A percentile compares a stretch with the other conserved stretches of the same genome.
Conservation (phyloP, 92 coral and sea anemone genomes). For the Zoanthus solanderi region DNA sequence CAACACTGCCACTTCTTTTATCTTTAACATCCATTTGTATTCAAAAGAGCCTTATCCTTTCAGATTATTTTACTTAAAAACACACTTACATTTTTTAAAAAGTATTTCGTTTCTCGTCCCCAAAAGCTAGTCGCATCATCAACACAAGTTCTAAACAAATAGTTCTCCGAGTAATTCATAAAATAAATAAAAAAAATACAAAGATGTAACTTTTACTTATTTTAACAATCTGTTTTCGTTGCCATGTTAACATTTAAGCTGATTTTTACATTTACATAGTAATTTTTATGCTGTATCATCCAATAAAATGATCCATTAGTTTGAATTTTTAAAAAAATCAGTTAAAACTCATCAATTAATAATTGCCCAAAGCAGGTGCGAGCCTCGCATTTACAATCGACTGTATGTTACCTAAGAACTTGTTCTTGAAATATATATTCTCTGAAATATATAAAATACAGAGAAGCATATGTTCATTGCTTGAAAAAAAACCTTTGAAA, state of each 20-base stretch:
- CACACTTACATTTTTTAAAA: background rate
- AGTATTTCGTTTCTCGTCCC: background rate
- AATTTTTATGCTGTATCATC: conserved; percentile 8
- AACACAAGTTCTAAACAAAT: background rate
- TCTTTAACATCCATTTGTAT: conserved; percentile 11
- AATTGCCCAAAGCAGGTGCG: conserved; percentile 14
- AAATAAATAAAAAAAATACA: background rate
- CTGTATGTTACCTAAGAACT: background rate
- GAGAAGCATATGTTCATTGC: too few species aligned
- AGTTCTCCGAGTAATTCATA: conserved; percentile 11
- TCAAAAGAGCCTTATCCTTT: background rate
- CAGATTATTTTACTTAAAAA: background rate
- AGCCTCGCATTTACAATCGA: background rate
- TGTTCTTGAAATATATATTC: background rate
- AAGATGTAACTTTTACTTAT: background rate
- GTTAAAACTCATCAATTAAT: conserved; percentile 29
- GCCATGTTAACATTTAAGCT: conserved; percentile 42
- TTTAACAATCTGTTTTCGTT: background rate
- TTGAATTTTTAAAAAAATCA: background rate
- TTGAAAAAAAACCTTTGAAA: too few species aligned
- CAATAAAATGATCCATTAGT: conserved; percentile 13
- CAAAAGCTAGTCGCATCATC: background rate
- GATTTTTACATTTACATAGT: conserved; percentile 16
- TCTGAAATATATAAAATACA: background rate
- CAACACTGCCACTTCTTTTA: conserved; percentile 36